Conservation (phyloP, 2,888 invertebrate genomes). For the Orchesella flavescens region DNA sequence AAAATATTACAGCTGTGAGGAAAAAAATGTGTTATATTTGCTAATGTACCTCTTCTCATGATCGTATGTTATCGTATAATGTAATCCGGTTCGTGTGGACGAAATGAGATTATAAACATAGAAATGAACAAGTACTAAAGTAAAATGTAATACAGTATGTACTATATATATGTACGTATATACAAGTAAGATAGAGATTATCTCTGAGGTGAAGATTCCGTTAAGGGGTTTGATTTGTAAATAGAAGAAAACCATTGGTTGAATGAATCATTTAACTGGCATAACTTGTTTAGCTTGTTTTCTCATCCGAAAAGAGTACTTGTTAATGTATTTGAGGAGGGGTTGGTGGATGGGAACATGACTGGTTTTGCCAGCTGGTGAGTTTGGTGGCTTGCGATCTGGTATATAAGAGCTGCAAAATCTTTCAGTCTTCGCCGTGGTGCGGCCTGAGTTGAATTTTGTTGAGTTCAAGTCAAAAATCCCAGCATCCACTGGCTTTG, state of each 20-base stretch:
- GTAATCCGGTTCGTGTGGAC: too few relatives aligned
- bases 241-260: slow-evolving; percentile 58
- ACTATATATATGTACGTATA: neutral
- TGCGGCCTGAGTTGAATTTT: slow-evolving; percentile 69
- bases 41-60: neutral
- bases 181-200: neutral
- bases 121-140: too few relatives aligned
- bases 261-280: slow-evolving; percentile 54
- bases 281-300: slow-evolving; percentile 59
- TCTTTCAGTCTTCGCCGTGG: slow-evolving; percentile 72
- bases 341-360: slow-evolving; percentile 59
- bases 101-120: too few relatives aligned
- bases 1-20: slow-evolving; percentile 56
- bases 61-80: too few relatives aligned
- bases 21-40: slow-evolving; percentile 24
- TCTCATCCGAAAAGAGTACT: slow-evolving; percentile 25
- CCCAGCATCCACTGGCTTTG: slow-evolving; percentile 69
- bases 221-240: slow-evolving; percentile 56
- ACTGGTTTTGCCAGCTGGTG: slow-evolving; percentile 64
- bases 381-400: slow-evolving; percentile 61
- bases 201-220: slow-evolving; percentile 33
- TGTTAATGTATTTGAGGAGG: slow-evolving; percentile 58
- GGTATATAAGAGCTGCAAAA: slow-evolving; percentile 72
- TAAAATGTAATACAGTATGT: neutral
- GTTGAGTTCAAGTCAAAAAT: slow-evolving; percentile 68